Base-by-base conservation (phyloP, 2,113 vertebrate genomes). In the Litocranius walleri region DNA sequence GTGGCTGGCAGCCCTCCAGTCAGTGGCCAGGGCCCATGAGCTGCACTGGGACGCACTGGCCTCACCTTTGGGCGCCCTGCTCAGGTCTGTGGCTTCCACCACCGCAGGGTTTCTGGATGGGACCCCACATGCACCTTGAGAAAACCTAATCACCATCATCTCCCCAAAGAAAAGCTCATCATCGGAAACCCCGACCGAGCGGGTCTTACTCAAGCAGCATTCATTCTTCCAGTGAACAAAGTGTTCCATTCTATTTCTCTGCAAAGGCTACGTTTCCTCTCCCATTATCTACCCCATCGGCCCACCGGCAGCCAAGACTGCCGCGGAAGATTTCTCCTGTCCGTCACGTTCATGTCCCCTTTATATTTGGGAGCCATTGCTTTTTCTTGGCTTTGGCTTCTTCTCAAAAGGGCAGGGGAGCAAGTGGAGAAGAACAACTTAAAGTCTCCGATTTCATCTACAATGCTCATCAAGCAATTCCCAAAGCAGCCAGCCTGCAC, bases 251-350 rank as follows among this genome's bases (percentile, higher is more conserved):
- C 97, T 77, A 87, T 82, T 86, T 78, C 95, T 97, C 96, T 29
- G 33, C 97, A 86, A 88, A 91, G 54, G 30, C 93, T 25, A 0
- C 2, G 10, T 43, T 95, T 96, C 96, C 96, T 96, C 88, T 91
- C 93, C 93, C 82, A 81, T 95, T 97, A 98, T 98, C 98, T 97
- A 83, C 94, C 88, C 59, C 86, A 95, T 92, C 81, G 8, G 67
- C 62, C 67, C 67, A 71, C 19, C 67, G 1, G 67, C 67, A 64
- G 89, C 90, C 88, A 52, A 36, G 93, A 78, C 67, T 40, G 91
- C 91, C 21, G 2, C 88, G 52, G 77, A 54, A 93, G 67, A 90
- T 85, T 56, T 97, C 89, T 74, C 83, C 36, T 81, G 96, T 81
- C 48, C 78, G 84, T 62, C 82, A 77, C 30, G 80, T 95, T 71